Evolutionary conservation across 1,140 invertebrate species (phyloP), one percentile per base, ranked within the genome.

Genomic region (Drosophila tropicalis): DNA sequence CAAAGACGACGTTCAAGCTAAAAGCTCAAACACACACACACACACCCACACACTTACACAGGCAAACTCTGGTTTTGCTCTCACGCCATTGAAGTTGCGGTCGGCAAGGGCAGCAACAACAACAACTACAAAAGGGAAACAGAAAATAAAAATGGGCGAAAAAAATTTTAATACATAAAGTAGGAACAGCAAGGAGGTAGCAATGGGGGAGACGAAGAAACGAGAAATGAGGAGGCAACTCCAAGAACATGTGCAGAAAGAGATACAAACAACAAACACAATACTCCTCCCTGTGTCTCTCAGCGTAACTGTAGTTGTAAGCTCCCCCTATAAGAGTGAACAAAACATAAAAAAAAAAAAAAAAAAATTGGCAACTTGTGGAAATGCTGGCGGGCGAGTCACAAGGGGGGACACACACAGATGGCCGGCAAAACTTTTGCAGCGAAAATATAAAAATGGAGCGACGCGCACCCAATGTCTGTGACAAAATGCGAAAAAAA

Each of bases 401-500:
- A n/a, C 12, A 5, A 13, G 12, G 34, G 36, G 40, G 40, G 32
- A 10, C 44, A 22, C 54, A 40, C 68, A 67, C 83, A 86, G 83
- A 86, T 79, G 84, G 83, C 82, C 82, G 83, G 82, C 79, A 81
- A 83, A 73, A 82, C 61, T 79, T 84, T 84, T 84, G 81, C 80
- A 82, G 81, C 84, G 80, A 89, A 87, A 87, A 87, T 87, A 87
- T 87, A 87, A 87, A 87, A 87, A 87, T 87, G 84, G 84, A 87
- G 84, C 84, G 83, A 84, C 84, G 83, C 83, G 84, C 79, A 51
- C 44, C 44, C 44, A 51, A 51, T 51, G 84, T 80, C 84, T 87
- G 83, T 87, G 83, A 89, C 84, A 87, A 84, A 83, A 87, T 22
- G 44, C 7, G 19, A 44, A 80, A 70, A 87, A 87, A 67, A 84